phyloP scores from a whole-genome alignment of 2,888 invertebrate species.

The Coenonympha glycerion region DNA sequence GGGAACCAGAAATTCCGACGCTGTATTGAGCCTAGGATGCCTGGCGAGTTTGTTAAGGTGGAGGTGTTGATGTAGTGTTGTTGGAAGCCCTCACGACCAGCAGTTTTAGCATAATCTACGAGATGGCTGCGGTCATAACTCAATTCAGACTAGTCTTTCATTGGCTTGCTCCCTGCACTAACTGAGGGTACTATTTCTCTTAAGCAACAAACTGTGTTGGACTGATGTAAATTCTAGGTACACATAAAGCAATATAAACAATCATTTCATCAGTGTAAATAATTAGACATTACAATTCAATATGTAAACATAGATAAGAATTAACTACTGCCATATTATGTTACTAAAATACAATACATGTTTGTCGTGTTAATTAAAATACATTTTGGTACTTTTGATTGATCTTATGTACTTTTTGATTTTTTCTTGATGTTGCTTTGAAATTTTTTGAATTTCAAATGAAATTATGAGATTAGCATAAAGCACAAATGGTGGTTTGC shows the following conservation, averaged over 20 bases:
- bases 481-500: too few species aligned
- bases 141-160: conserved; percentile 91
- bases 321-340: conserved; percentile 2
- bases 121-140: conserved; percentile 81
- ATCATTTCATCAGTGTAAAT: not conserved
- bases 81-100: conserved; percentile 84
- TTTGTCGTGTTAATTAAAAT: not conserved
- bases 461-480: too few species aligned
- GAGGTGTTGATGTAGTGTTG: conserved; percentile 64
- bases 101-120: conserved; percentile 86
- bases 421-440: too few species aligned
- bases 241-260: not conserved
- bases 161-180: conserved; percentile 72
- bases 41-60: conserved; percentile 55
- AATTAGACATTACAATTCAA: not conserved
- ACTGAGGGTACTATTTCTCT: conserved; percentile 57
- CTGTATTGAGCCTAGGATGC: conserved; percentile 71
- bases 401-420: too few species aligned
- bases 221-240: not conserved
- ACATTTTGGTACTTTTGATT: not conserved
- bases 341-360: not conserved
- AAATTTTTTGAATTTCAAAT: too few species aligned
- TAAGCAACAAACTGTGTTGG: not conserved
- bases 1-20: conserved; percentile 84
- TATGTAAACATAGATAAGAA: not conserved